Conservation (phyloP, 37 sponge, comb jelly and placozoan genomes). For the Chondrosia reniformis region DNA sequence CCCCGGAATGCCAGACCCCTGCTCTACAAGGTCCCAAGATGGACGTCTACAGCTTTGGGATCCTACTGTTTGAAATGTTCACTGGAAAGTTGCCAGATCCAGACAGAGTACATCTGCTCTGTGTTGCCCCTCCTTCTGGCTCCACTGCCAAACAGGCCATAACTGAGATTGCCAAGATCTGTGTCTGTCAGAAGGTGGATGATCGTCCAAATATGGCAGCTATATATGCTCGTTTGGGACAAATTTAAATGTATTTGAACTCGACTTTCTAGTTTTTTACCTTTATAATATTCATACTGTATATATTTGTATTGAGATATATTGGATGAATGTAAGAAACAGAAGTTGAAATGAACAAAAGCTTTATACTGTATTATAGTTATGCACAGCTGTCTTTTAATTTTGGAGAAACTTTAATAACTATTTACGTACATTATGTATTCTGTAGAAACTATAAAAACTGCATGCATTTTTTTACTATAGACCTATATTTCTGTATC, state of each 20-base stretch:
- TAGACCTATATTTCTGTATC: no score
- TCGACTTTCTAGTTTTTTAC: no score
- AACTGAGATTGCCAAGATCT: neutral
- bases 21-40: conserved; percentile 51
- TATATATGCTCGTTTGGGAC: neutral
- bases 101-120: neutral
- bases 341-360: no score
- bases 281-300: no score
- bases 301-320: no score
- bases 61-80: conserved; percentile 59
- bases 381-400: no score
- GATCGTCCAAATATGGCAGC: neutral
- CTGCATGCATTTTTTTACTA: no score
- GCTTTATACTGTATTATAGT: no score
- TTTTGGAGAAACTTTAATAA: neutral
- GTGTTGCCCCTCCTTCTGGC: neutral
- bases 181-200: neutral
- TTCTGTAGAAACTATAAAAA: no score
- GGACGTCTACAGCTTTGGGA: conserved; percentile 73
- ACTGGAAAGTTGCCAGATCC: conserved; percentile 33
- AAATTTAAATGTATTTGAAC: neutral
- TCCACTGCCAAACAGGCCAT: neutral
- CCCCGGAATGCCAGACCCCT: conserved; percentile 50
- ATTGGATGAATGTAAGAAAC: no score
- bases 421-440: no score